Evolutionary conservation across 2,888 invertebrate species (phyloP), one percentile per base, ranked within the genome.

Genomic region (Archaeoteleia sp.): DNA sequence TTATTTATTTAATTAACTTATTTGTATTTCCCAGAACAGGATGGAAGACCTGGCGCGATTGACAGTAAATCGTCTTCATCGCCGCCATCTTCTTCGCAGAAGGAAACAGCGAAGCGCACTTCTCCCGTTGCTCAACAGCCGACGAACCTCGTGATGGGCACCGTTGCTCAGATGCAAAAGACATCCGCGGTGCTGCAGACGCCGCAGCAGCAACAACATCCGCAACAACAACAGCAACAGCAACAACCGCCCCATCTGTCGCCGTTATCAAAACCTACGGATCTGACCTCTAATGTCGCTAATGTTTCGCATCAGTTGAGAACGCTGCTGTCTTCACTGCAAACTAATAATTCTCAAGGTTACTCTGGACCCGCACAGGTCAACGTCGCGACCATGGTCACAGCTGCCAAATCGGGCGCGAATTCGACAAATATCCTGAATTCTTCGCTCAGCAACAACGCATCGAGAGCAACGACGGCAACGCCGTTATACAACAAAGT

Each of bases 201-300:
- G 79, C 81, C 81, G 15, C 61, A 80, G 32, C 83, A 83, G 42
- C n/a, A n/a, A n/a, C n/a, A n/a, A n/a, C n/a, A n/a, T n/a, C n/a
- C n/a, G n/a, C n/a, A n/a, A n/a, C n/a, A 83, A 79, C n/a, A 46
- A 78, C 75, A 4, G 71, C 86, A 74, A 23, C 12, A 46, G n/a
- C 87, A 89, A 0, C 87, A 88, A 0, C 87, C 91, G 40, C 91
- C 92, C 0, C 92, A 92, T 78, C 82, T 92, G 14, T 92, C 92
- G 0, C 92, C 92, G 0, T 80, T 92, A 1, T 92, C 92, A 0
- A 91, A 92, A 78, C 92, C 92, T 0, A 89, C 91, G 1, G 92
- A 92, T 78, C 84, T 92, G 40, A 91, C 91, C 8, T 90, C 91
- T 0, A 91, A 91, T 75, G 91, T 92, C 86, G 91, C 90, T 0